Evolutionary conservation across 2,888 invertebrate genomes (phyloP).

Genomic region (Cryptocephalus moraei): DNA sequence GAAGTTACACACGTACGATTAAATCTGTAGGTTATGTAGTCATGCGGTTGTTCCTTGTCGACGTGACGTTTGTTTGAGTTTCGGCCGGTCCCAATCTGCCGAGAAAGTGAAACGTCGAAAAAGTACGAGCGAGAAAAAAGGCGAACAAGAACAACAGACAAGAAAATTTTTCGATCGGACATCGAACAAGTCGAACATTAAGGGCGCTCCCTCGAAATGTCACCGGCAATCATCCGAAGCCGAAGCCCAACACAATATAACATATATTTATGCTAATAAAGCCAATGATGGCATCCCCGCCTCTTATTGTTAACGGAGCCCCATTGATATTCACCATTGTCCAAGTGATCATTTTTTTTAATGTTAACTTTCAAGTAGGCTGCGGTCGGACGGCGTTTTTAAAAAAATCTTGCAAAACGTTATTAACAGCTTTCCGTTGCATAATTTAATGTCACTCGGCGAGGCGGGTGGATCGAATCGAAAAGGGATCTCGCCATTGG

Average conservation of each 20-base stretch:
- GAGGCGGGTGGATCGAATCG: too few species aligned
- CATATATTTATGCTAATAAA: constrained; percentile 34
- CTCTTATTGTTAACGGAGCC: constrained; percentile 28
- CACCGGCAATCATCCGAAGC: constrained; percentile 14
- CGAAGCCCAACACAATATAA: constrained; percentile 18
- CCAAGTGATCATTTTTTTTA: constrained; percentile 6
- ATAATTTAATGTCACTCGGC: neutral
- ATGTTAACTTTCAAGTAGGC: neutral
- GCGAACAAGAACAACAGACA: constrained; percentile 4
- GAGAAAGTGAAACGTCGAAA: neutral
- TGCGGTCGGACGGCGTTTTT: constrained; percentile 10
- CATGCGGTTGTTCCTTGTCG: too few species aligned
- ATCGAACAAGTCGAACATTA: constrained; percentile 9
- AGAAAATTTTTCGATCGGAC: constrained; percentile 7
- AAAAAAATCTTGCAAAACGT: constrained; percentile 9
- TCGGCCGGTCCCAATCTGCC: too few species aligned
- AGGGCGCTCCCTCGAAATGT: constrained; percentile 14
- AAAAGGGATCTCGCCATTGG: too few species aligned
- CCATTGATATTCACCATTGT: constrained; percentile 33
- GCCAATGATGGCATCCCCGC: constrained; percentile 24
- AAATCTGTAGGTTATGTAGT: too few species aligned
- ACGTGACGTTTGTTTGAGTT: too few species aligned
- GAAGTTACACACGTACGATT: too few species aligned
- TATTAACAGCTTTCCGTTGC: neutral
- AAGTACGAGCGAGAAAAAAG: constrained; percentile 4